Percentiles rank a stretch among this genome's conserved stretches.
Conservation (phyloP, 2,797 vertebrate genomes). For the Pseudocheirus occidentalis region DNA sequence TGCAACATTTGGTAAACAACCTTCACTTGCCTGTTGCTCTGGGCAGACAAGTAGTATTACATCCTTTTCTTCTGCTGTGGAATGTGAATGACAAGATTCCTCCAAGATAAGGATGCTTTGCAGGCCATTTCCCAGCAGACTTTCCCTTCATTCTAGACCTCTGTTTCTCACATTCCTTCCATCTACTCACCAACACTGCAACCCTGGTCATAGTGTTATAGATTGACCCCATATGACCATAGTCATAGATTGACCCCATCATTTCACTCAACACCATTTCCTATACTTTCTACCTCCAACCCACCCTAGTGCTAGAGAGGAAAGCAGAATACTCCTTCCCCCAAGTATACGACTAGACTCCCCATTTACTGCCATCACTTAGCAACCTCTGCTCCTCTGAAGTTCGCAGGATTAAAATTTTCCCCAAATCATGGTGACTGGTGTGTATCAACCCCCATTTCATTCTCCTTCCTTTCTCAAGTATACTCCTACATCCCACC, state of each 20-base stretch:
- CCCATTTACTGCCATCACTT: background rate
- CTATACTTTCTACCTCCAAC: background rate
- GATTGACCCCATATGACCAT: too few relatives aligned
- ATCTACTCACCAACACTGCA: background rate
- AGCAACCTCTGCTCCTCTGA: background rate
- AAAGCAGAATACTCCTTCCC: background rate
- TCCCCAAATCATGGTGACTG: background rate
- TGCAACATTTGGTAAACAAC: background rate
- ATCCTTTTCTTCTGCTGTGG: conserved; percentile 11
- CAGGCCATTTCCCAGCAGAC: conserved; percentile 44
- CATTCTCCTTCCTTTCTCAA: background rate
- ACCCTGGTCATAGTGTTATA: background rate
- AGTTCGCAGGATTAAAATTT: background rate
- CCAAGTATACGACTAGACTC: background rate
- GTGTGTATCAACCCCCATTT: background rate
- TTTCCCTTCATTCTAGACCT: background rate
- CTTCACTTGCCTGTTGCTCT: conserved; percentile 40
- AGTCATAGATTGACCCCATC: too few relatives aligned
- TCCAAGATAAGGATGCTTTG: conserved; percentile 53
- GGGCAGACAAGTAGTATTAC: conserved; percentile 37
- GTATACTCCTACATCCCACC: background rate
- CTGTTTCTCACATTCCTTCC: background rate
- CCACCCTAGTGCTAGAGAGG: background rate
- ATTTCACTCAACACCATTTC: background rate
- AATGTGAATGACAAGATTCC: conserved; percentile 44